Evolutionary conservation across 1,140 invertebrate genomes (phyloP), one percentile per base, ranked within the genome.

Genomic region (Drosophila albomicans): DNA sequence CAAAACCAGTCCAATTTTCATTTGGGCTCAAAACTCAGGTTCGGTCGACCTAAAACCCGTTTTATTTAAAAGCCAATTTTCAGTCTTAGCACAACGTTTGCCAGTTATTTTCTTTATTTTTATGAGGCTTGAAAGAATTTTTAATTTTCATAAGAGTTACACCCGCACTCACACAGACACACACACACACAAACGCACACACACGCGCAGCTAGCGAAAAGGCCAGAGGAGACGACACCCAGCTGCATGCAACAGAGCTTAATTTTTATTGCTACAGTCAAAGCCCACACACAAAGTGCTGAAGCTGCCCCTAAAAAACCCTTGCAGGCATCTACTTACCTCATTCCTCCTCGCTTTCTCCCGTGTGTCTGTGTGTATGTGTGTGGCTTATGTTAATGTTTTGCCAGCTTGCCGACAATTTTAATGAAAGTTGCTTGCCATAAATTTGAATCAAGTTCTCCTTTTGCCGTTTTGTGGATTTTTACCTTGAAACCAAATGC

Each of bases 121-220:
- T 79, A 79, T 64, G 72, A 30, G 46, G 46, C 68, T 79, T 73
- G 46, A 76, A 69, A 82, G 81, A 84, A 82, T 82, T 84, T 82
- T 82, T 82, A 84, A 84, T 84, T 82, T 84, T 82, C 72, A 79
- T 74, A 84, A 84, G 76, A 84, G 81, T 79, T 49, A 41, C 48
- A 62, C 66, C 52, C 45, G 16, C 62, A 54, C 43, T 59, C 58
- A 65, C 32, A 32, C 35, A 16, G 32, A 3, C 70, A 49, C 11
- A 57, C 35, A 48, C 48, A 20, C 35, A 35, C 16, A 62, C 32
- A 57, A 28, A 48, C 30, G 48, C 54, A 49, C 48, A 56, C 61
- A 59, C 41, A 63, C 69, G 35, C 35, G 57, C 45, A 66, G 41
- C 51, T 56, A 43, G 16, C 0, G 16, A 30, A 58, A 72, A 62